Evolutionary conservation across 2,888 invertebrate genomes (phyloP), one percentile per base, ranked within the genome.

Genomic region (Malacosoma neustria): DNA sequence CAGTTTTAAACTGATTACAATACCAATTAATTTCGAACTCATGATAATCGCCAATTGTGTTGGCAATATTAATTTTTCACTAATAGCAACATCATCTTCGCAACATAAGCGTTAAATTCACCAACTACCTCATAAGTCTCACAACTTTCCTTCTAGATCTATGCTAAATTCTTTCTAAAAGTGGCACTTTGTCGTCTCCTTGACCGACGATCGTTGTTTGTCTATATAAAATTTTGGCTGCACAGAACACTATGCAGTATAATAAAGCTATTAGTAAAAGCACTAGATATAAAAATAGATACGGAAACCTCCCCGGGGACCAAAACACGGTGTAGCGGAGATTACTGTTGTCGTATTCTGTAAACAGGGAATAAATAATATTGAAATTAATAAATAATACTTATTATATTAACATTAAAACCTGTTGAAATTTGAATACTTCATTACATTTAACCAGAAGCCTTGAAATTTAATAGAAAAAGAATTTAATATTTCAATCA

Each of bases 321-420:
- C 94, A 94, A 39, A 94, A 82, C 29, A 94, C 90, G n/a, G 91
- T 90, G 69, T 93, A 94, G 36, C 86, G 85, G 49, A 92, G 51
- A 22, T 77, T 70, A 47, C 86, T 85, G 43, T 87, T 86, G 62
- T 74, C 72, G 46, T 82, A 81, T 63, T 91, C 92, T 92, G 81
- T 36, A 89, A 89, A 49, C 50, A 50, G n/a, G n/a, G n/a, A 52
- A 60, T 46, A 40, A 53, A 34, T 13, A 12, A 32, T n/a, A n/a
- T n/a, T n/a, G n/a, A n/a, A n/a, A n/a, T n/a, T n/a, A n/a, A n/a
- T n/a, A n/a, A n/a, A n/a, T n/a, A n/a, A n/a, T n/a, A n/a, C n/a
- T n/a, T n/a, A n/a, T n/a, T n/a, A n/a, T n/a, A n/a, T n/a, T n/a
- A n/a, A n/a, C n/a, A n/a, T n/a, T n/a, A n/a, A n/a, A n/a, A n/a